These are phyloP conservation scores for Alethe diademata DNA, from an alignment of 2,113 vertebrate species.

Conservation along the genomic window DNA sequence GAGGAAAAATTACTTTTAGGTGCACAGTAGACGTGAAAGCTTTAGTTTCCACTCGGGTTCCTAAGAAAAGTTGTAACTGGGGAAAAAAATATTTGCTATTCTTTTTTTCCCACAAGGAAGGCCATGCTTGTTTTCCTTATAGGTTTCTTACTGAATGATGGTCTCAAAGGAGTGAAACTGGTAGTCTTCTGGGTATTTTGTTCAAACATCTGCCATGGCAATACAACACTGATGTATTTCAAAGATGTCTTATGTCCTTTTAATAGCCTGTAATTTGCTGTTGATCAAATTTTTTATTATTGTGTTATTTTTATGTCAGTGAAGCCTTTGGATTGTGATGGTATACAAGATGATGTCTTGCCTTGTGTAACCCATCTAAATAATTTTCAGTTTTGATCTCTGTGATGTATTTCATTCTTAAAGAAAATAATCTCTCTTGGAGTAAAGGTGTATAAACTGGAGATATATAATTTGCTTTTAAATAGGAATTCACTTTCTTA, in stretches of 20 bases:
- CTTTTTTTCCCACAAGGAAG: neutral
- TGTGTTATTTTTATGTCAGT: neutral
- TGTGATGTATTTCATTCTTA: neutral
- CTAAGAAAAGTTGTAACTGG: neutral
- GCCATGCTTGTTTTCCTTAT: neutral
- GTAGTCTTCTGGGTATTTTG: neutral
- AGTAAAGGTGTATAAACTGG: neutral
- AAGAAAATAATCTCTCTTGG: neutral
- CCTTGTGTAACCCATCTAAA: neutral
- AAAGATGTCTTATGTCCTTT: neutral
- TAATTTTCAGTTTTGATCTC: neutral
- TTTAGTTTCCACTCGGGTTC: neutral
- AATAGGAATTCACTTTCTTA: neutral
- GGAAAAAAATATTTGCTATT: accelerated
- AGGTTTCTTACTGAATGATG: neutral
- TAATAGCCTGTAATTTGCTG: neutral
- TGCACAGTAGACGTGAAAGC: neutral
- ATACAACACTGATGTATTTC: neutral
- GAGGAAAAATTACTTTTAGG: neutral
- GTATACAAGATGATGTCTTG: neutral
- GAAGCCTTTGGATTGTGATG: neutral
- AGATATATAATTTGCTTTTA: neutral
- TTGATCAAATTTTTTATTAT: neutral
- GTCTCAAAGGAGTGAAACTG: neutral
- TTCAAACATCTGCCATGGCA: neutral